Conservation (phyloP, 1,140 invertebrate genomes). For the Penaeus japonicus region DNA sequence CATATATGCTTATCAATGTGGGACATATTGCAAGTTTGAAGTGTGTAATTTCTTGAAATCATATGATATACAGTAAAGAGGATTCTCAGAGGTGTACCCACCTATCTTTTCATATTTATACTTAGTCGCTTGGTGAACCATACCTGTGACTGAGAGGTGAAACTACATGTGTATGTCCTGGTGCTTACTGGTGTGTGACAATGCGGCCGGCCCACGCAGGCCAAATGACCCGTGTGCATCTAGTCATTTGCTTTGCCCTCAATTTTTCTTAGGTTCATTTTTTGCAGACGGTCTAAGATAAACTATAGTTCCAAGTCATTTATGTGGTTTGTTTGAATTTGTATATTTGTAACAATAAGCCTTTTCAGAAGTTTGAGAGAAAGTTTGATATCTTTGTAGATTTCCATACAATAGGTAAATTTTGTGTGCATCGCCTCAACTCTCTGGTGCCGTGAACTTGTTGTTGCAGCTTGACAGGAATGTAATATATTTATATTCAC, state of each 20-base stretch:
- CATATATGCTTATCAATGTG: slow-evolving; percentile 43
- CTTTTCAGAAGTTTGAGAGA: slow-evolving; percentile 34
- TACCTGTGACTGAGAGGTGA: slow-evolving; percentile 38
- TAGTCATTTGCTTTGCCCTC: slow-evolving; percentile 50
- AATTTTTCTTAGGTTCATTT: slow-evolving; percentile 20
- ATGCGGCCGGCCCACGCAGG: slow-evolving; percentile 27
- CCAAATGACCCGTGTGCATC: slow-evolving; percentile 41
- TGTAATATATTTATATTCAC: slow-evolving; percentile 48
- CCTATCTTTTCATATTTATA: slow-evolving; percentile 34
- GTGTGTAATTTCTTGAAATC: background rate
- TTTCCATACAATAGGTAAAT: slow-evolving; percentile 26
- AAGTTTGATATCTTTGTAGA: slow-evolving; percentile 52
- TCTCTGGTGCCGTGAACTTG: slow-evolving; percentile 36
- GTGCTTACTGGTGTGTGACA: slow-evolving; percentile 38
- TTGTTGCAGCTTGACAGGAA: slow-evolving; percentile 50
- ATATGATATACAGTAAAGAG: slow-evolving; percentile 23
- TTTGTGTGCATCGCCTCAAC: slow-evolving; percentile 32
- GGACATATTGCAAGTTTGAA: slow-evolving; percentile 16
- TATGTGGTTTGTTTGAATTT: slow-evolving; percentile 51
- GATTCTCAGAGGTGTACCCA: slow-evolving; percentile 39
- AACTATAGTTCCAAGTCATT: slow-evolving; percentile 32
- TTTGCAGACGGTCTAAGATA: slow-evolving; percentile 42
- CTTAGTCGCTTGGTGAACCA: slow-evolving; percentile 26
- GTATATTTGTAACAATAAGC: slow-evolving; percentile 50
- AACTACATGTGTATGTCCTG: slow-evolving; percentile 39